phyloP scores from a whole-genome alignment of 2,113 vertebrate species.

The Platichthys flesus region DNA sequence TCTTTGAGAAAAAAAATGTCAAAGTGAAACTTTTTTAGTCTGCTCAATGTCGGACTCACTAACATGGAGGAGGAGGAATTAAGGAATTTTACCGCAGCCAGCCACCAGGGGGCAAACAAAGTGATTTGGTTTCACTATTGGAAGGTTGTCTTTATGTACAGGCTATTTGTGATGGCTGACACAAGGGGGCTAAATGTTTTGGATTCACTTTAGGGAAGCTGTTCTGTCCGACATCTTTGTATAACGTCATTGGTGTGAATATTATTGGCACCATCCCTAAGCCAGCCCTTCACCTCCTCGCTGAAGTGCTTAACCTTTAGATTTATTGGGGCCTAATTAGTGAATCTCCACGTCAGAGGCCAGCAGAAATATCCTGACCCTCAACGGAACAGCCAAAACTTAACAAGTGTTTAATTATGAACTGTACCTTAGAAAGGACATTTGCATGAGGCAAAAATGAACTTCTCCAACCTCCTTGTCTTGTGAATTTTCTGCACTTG shows the following conservation, averaged over 20 bases:
- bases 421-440: slow-evolving; percentile 27
- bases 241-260: neutral
- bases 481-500: slow-evolving; percentile 15
- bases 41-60: no score
- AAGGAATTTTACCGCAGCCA: no score
- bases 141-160: no score
- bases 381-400: slow-evolving; percentile 4
- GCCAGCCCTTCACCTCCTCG: neutral
- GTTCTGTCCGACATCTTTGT: neutral
- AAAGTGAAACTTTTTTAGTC: no score
- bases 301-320: slow-evolving; percentile 42
- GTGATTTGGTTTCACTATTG: no score
- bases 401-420: slow-evolving; percentile 38
- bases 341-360: slow-evolving; percentile 43
- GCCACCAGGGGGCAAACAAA: no score
- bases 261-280: neutral
- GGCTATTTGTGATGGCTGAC: no score
- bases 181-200: neutral
- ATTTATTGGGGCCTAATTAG: slow-evolving; percentile 52
- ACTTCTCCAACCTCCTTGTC: slow-evolving; percentile 40
- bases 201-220: neutral
- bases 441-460: slow-evolving; percentile 5
- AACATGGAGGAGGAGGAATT: no score
- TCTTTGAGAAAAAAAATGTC: no score
- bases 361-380: slow-evolving; percentile 18